phyloP scores from a whole-genome alignment of 2,888 invertebrate species.

The Hypena proboscidalis region DNA sequence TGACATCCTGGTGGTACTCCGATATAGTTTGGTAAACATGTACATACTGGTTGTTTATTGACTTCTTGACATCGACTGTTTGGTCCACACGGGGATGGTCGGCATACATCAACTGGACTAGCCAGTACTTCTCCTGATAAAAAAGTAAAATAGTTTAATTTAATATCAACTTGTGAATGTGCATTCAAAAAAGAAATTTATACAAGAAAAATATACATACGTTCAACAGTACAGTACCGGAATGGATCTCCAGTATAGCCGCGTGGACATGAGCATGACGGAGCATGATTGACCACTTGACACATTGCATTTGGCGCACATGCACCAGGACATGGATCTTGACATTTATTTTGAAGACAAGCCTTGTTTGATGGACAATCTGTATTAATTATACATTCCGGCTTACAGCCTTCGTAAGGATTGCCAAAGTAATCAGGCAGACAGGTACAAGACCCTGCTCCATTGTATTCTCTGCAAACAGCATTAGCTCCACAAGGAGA shows the following conservation, averaged over 20 bases:
- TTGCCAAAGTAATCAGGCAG: slow-evolving; percentile 89
- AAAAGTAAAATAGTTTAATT: too few relatives aligned
- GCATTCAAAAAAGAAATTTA: slow-evolving; percentile 12
- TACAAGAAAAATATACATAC: slow-evolving; percentile 73
- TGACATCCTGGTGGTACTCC: slow-evolving; percentile 91
- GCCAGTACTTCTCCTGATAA: slow-evolving; percentile 61
- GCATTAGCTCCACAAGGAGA: slow-evolving; percentile 89
- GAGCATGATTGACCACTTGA: slow-evolving; percentile 89
- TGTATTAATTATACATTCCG: slow-evolving; percentile 89
- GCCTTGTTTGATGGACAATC: slow-evolving; percentile 89
- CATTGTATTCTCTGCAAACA: slow-evolving; percentile 85
- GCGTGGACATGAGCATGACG: slow-evolving; percentile 87
- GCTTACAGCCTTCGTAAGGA: slow-evolving; percentile 91
- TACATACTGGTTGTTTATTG: slow-evolving; percentile 90
- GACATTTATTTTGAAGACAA: slow-evolving; percentile 90
- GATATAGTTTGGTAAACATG: slow-evolving; percentile 88
- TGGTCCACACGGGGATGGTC: slow-evolving; percentile 90
- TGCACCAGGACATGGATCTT: slow-evolving; percentile 91
- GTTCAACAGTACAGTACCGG: slow-evolving; percentile 83
- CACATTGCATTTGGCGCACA: slow-evolving; percentile 92
- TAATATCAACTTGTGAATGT: too few relatives aligned
- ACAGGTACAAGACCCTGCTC: slow-evolving; percentile 89
- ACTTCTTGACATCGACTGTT: slow-evolving; percentile 91
- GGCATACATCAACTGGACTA: slow-evolving; percentile 83
- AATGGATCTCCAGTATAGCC: slow-evolving; percentile 92